phyloP scores from a whole-genome alignment of 2,797 vertebrate species.

The Lophura swinhoii region DNA sequence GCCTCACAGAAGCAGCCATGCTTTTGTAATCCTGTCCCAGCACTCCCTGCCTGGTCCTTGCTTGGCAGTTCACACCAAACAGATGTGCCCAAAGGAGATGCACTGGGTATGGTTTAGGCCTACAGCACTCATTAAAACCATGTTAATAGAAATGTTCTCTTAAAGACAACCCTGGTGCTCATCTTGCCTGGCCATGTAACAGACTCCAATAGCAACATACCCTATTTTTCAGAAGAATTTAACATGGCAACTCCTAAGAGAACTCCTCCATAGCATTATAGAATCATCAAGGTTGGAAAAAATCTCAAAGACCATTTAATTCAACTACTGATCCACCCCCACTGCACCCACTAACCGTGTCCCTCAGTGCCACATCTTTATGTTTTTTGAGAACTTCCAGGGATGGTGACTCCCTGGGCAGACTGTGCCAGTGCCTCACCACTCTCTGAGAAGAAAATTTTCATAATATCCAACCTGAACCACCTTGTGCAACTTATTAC shows the following conservation, averaged over 20 bases:
- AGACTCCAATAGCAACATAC: neutral
- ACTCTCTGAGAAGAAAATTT: no score
- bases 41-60: neutral
- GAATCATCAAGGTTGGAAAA: no score
- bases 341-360: no score
- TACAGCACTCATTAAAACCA: neutral
- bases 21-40: neutral
- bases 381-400: no score
- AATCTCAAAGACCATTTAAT: no score
- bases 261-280: neutral
- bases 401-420: no score
- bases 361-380: no score
- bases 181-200: neutral
- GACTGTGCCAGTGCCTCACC: no score
- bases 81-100: neutral
- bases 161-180: neutral
- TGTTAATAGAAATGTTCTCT: neutral
- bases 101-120: neutral
- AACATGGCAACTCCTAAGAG: neutral
- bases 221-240: neutral
- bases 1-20: neutral
- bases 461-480: no score
- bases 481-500: no score
- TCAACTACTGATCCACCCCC: no score
- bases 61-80: neutral